Evolutionary conservation across 2,113 vertebrate genomes (phyloP), one percentile per base, ranked within the genome.

Genomic region (Pelusios castaneus): DNA sequence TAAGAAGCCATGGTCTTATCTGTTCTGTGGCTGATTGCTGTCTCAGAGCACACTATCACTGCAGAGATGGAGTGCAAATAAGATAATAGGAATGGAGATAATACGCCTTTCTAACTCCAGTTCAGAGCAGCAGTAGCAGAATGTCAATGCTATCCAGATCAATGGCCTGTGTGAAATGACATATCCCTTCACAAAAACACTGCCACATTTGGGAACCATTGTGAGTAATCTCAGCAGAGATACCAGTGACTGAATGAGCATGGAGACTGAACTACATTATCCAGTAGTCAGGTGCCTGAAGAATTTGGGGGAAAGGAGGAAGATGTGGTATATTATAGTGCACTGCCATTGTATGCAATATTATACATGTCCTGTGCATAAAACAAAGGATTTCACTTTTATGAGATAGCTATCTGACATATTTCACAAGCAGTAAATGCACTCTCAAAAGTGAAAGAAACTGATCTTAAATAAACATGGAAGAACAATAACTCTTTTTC

Each of bases 61-160:
- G 0, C 67, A 73, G 49, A 90, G 73, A 47, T 34, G 52, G 7
- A 78, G 51, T 91, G 51, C 85, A 93, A 51, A 89, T 80, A 85
- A 91, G 91, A 89, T 79, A 85, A 93, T 21, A 78, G 55, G 85
- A 43, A 91, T 79, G 27, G 52, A 63, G 25, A 49, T 63, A 85
- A 92, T 91, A 85, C 77, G 60, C 43, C n/a, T 89, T 93, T 52
- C 56, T 79, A 90, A 94, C 79, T 91, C 43, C 81, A 95, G 60
- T 75, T 27, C 31, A 87, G 49, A 87, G 52, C 25, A 77, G 34
- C 56, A 85, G 11, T 12, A 31, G 90, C 0, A 85, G 60, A 85
- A 91, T 84, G 83, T 60, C 4, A 90, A 87, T 83, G 84, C 3
- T 16, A 80, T 73, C 14, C 56, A 83, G 54, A 84, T 80, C 75